phyloP scores from a whole-genome alignment of 2,113 vertebrate genomes.

The Aptenodytes patagonicus region DNA sequence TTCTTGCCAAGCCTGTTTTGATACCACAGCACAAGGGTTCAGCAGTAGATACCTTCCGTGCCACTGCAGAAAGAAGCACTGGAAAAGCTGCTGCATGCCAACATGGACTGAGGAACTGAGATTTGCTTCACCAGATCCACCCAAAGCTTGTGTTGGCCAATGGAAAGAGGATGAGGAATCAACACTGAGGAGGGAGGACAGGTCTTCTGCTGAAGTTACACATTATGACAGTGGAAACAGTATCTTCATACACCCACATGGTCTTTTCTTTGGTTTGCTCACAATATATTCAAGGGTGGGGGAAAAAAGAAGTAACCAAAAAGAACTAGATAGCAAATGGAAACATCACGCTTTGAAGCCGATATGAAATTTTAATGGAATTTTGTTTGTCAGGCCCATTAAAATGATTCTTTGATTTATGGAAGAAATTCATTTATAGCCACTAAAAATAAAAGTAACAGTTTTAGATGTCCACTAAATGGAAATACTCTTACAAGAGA shows the following conservation, averaged over 20 bases:
- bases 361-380: neutral
- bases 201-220: neutral
- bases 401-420: neutral
- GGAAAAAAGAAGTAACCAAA: rapidly evolving
- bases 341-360: neutral
- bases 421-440: neutral
- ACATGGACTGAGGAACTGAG: rapidly evolving
- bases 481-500: neutral
- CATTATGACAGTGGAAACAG: neutral
- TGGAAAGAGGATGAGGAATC: neutral
- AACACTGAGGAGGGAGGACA: neutral
- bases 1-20: neutral
- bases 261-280: neutral
- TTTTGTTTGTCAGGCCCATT: neutral
- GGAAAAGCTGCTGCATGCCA: neutral
- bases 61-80: neutral
- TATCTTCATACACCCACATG: neutral
- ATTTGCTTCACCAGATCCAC: neutral
- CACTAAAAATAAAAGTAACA: neutral
- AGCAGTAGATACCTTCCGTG: neutral
- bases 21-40: neutral
- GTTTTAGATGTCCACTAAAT: neutral
- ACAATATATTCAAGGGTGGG: neutral
- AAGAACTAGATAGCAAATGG: neutral
- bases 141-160: neutral